Evolutionary conservation across 1,140 invertebrate species (phyloP), one percentile per base, ranked within the genome.

Genomic region (Calycopis cecrops): DNA sequence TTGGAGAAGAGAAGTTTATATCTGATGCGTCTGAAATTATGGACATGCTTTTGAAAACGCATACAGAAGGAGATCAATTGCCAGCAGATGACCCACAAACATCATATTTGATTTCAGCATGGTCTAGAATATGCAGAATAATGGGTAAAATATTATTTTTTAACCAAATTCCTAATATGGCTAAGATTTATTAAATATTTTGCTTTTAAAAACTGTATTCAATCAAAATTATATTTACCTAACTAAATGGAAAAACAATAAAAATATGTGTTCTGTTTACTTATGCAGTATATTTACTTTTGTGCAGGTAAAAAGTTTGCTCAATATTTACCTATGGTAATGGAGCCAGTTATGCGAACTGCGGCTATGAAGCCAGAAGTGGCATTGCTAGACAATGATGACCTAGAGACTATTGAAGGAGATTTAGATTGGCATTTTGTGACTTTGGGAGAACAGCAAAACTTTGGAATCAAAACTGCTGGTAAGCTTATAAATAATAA

Each of bases 391-490:
- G 97, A 99, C 78, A 97, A 98, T 84, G 95, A 97, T 40, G 95
- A 96, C 71, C 91, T 96, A 78, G 92, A 95, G 70, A 93, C 92
- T 40, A 92, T 98, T 44, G 95, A 98, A 73, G 92, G 93, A 48
- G 97, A 98, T 80, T 91, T 96, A 7, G 98, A 99, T 69, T 99
- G 98, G 98, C 96, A 99, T 69, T 99, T 99, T 85, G 96, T 99
- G 16, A 97, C 95, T 10, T 90, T 99, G 4, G 98, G 98, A 4
- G 98, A 99, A 76, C 96, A 98, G 83, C 95, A 97, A 76, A 97
- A 97, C 77, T 97, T 97, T 77, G 96, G 95, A 42, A 96, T 97
- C 38, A 93, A 94, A 71, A 97, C 96, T 34, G 94, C 95, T 42
- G 94, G 92, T 91, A 65, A 57, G 28, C 90, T 99, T 54, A 99